phyloP scores from a whole-genome alignment of 2,888 invertebrate species.

The Heteropelma amictum region DNA sequence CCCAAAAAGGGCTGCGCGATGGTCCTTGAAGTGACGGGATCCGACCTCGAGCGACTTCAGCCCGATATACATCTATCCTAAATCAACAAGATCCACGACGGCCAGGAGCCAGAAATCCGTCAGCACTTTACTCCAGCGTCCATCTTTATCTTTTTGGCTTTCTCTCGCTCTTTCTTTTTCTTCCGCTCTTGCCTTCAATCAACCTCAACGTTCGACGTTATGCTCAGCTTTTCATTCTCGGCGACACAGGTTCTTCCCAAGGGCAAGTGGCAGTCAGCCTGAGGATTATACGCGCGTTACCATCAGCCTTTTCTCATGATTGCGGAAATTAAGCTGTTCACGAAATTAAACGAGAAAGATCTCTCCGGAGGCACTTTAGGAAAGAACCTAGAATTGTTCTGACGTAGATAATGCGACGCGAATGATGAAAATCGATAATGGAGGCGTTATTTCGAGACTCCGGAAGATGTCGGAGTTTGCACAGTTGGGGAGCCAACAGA shows the following conservation, averaged over 20 bases:
- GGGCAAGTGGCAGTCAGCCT: constrained; percentile 44
- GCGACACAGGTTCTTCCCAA: constrained; percentile 23
- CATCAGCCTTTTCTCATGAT: too few relatives aligned
- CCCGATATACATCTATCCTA: constrained; percentile 77
- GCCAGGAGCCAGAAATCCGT: constrained; percentile 57
- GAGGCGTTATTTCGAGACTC: too few relatives aligned
- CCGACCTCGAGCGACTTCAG: constrained; percentile 71
- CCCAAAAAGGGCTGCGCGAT: constrained; percentile 71
- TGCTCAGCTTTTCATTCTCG: constrained; percentile 65
- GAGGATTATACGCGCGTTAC: constrained; percentile 35
- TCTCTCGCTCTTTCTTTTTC: constrained; percentile 13
- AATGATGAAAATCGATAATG: too few relatives aligned
- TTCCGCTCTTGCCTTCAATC: constrained; percentile 27
- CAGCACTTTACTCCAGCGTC: constrained; percentile 38
- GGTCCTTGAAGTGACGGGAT: constrained; percentile 74
- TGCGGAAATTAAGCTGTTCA: too few relatives aligned
- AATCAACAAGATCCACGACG: constrained; percentile 71
- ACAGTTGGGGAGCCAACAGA: too few relatives aligned
- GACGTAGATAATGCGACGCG: too few relatives aligned
- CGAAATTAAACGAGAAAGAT: too few relatives aligned
- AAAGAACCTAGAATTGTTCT: neutral
- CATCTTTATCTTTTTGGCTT: constrained; percentile 9
- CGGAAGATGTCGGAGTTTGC: too few relatives aligned
- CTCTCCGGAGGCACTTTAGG: too few relatives aligned
- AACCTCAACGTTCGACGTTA: constrained; percentile 49